Evolutionary conservation across 92 coral and sea anemone genomes (phyloP).

Genomic region (Bergia sp.): DNA sequence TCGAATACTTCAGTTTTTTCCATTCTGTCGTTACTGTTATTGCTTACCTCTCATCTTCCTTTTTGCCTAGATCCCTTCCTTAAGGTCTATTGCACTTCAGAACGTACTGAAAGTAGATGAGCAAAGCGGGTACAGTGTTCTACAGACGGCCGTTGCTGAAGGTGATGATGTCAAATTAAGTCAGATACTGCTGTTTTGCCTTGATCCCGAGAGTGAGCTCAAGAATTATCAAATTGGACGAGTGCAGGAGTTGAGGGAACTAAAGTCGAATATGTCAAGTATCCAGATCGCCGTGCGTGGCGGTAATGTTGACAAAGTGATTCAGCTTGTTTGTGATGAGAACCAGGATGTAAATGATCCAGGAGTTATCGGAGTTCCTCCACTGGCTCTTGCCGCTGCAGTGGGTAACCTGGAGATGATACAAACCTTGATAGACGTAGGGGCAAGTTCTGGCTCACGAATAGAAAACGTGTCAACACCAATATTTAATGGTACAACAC

Average conservation of each 20-base stretch:
- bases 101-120: too few relatives aligned
- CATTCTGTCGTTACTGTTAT: too few relatives aligned
- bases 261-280: not conserved
- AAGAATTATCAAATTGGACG: not conserved
- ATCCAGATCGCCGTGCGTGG: not conserved
- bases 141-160: too few relatives aligned
- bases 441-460: not conserved
- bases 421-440: not conserved
- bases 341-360: not conserved
- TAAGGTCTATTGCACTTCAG: too few relatives aligned
- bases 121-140: too few relatives aligned
- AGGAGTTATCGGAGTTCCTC: not conserved
- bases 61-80: too few relatives aligned
- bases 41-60: too few relatives aligned
- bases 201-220: too few relatives aligned
- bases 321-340: not conserved
- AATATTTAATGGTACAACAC: not conserved
- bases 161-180: too few relatives aligned
- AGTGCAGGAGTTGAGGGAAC: not conserved
- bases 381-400: not conserved
- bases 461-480: not conserved
- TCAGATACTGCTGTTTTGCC: too few relatives aligned
- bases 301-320: not conserved
- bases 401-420: not conserved
- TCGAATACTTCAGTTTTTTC: too few relatives aligned